Conservation (phyloP, 1,140 invertebrate genomes). For the Andricus grossulariae region DNA sequence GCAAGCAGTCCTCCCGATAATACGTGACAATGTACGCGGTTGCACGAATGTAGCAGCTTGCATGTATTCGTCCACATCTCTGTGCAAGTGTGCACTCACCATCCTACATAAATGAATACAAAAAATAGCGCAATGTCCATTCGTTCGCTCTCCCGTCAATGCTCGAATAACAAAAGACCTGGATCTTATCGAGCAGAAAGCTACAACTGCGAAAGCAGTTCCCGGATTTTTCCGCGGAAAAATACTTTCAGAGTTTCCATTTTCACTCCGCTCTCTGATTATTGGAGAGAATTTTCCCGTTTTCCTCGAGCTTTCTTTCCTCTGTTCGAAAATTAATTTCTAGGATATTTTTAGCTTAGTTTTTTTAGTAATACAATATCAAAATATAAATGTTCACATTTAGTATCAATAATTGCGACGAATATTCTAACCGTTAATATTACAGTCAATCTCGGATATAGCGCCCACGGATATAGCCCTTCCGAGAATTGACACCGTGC, state of each 20-base stretch:
- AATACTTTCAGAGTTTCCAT: slow-evolving; percentile 8
- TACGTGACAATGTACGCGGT: slow-evolving; percentile 40
- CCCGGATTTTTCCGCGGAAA: slow-evolving; percentile 22
- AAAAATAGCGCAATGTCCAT: slow-evolving; percentile 16
- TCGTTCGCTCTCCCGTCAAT: slow-evolving; percentile 32
- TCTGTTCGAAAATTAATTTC: background rate
- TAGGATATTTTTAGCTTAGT: too few species aligned
- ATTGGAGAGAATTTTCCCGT: slow-evolving; percentile 34
- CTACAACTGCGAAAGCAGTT: slow-evolving; percentile 11
- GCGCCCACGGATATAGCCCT: too few species aligned
- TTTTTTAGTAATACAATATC: too few species aligned
- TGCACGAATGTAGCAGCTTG: slow-evolving; percentile 29
- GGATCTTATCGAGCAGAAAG: slow-evolving; percentile 33
- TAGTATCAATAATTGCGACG: too few species aligned
- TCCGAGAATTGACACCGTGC: too few species aligned
- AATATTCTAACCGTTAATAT: too few species aligned
- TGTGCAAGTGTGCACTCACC: slow-evolving; percentile 30
- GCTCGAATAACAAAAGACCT: slow-evolving; percentile 16
- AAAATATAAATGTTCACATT: too few species aligned
- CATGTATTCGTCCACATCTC: slow-evolving; percentile 11
- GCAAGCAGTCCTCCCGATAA: slow-evolving; percentile 39
- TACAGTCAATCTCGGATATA: too few species aligned
- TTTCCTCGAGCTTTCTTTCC: slow-evolving; percentile 13
- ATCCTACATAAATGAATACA: slow-evolving; percentile 29
- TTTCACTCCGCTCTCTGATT: slow-evolving; percentile 14